Conservation (phyloP, 53 echinoderm and acorn worm genomes). For the Holothuria leucospilota region DNA sequence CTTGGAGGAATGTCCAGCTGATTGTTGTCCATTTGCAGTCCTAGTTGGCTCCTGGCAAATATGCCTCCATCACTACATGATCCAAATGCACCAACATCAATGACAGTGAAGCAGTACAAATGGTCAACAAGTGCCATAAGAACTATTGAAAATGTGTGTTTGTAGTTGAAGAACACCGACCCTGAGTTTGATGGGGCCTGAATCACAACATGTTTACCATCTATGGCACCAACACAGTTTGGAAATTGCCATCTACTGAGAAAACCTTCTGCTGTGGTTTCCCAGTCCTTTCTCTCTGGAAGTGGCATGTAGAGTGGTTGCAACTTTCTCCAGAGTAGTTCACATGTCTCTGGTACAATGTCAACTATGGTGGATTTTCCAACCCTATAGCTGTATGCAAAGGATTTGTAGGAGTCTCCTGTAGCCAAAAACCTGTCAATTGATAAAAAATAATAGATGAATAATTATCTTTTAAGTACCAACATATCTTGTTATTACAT, state of each 20-base stretch:
- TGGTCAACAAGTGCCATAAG: slow-evolving; percentile 53
- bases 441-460: no score
- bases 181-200: slow-evolving; percentile 53
- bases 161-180: slow-evolving; percentile 44
- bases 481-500: no score
- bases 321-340: slow-evolving; percentile 3
- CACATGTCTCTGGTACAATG: slow-evolving; percentile 43
- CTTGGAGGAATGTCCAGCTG: slow-evolving; percentile 35
- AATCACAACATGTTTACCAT: slow-evolving; percentile 64
- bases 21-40: slow-evolving; percentile 18
- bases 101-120: slow-evolving; percentile 39
- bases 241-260: slow-evolving; percentile 60
- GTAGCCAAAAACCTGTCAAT: slow-evolving; percentile 31
- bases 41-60: slow-evolving; percentile 29
- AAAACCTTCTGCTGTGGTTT: slow-evolving; percentile 46
- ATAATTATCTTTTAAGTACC: no score
- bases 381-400: slow-evolving; percentile 39
- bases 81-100: slow-evolving; percentile 48
- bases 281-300: slow-evolving; percentile 36
- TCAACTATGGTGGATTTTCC: slow-evolving; percentile 51
- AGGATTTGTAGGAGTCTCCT: slow-evolving; percentile 43
- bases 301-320: slow-evolving; percentile 25
- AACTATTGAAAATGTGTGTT: slow-evolving; percentile 46
- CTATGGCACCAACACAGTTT: slow-evolving; percentile 67
- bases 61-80: slow-evolving; percentile 44